phyloP scores from a whole-genome alignment of 2,113 vertebrate genomes.

The Alligator sinensis region DNA sequence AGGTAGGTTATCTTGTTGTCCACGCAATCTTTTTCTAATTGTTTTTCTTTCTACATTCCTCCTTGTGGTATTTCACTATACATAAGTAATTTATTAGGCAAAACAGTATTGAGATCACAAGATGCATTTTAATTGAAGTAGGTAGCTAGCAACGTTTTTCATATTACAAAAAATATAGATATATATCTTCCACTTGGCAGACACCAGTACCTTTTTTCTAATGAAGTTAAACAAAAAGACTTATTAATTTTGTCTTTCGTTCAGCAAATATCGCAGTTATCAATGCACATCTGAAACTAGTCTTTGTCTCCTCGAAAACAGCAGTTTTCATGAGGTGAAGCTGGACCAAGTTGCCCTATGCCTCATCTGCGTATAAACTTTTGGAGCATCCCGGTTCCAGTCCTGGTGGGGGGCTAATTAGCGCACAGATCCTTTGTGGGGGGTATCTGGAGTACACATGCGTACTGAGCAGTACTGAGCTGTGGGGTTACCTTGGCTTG shows the following conservation, averaged over 20 bases:
- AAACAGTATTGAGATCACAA: not conserved
- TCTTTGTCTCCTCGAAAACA: not conserved
- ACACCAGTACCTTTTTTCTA: not conserved
- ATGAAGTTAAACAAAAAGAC: not conserved
- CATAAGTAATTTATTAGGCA: not conserved
- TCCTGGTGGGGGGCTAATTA: too few relatives aligned
- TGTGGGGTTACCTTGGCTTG: too few relatives aligned
- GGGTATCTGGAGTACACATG: too few relatives aligned
- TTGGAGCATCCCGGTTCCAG: too few relatives aligned
- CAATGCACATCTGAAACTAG: slow-evolving; percentile 13
- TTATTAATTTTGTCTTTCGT: not conserved
- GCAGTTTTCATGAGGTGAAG: not conserved
- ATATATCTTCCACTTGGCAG: not conserved
- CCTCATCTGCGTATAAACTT: too few relatives aligned
- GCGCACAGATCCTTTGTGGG: too few relatives aligned
- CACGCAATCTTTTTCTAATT: not conserved
- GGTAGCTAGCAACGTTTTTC: not conserved
- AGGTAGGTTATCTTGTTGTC: not conserved
- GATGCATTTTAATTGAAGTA: not conserved
- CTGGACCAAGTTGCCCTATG: too few relatives aligned
- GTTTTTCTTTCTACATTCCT: not conserved
- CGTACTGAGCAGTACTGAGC: too few relatives aligned
- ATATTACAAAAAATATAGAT: not conserved
- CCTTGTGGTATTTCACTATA: not conserved
- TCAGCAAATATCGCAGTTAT: not conserved